These are phyloP conservation scores for Neopelma chrysocephalum DNA, from an alignment of 2,797 vertebrate genomes.

Conservation along the genomic window DNA sequence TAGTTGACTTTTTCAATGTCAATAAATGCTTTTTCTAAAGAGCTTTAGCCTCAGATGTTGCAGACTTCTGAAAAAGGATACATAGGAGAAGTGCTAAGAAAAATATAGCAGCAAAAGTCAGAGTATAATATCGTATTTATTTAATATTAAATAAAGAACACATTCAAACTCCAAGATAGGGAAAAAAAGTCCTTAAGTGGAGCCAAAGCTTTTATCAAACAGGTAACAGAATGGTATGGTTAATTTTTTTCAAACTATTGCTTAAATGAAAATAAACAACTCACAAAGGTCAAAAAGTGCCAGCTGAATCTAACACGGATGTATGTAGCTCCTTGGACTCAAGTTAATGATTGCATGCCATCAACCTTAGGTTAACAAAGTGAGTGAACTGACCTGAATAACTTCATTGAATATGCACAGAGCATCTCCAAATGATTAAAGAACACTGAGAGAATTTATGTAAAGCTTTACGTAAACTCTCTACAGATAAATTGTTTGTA, in stretches of 20 bases:
- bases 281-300: background rate
- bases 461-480: background rate
- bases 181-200: background rate
- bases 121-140: background rate
- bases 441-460: background rate
- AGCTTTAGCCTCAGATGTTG: background rate
- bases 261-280: background rate
- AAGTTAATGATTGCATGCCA: background rate
- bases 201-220: background rate
- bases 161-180: background rate
- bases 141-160: background rate
- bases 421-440: background rate
- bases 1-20: background rate
- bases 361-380: background rate
- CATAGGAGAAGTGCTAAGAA: background rate
- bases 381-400: background rate
- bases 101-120: background rate
- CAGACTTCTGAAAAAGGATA: background rate
- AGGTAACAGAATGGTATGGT: background rate
- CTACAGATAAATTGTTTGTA: background rate
- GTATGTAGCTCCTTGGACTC: background rate
- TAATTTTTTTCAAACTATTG: slow-evolving; percentile 5
- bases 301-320: background rate
- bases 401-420: background rate
- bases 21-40: background rate